Evolutionary conservation across 2,888 invertebrate species (phyloP), one percentile per base, ranked within the genome.

Genomic region (Apeira syringaria): DNA sequence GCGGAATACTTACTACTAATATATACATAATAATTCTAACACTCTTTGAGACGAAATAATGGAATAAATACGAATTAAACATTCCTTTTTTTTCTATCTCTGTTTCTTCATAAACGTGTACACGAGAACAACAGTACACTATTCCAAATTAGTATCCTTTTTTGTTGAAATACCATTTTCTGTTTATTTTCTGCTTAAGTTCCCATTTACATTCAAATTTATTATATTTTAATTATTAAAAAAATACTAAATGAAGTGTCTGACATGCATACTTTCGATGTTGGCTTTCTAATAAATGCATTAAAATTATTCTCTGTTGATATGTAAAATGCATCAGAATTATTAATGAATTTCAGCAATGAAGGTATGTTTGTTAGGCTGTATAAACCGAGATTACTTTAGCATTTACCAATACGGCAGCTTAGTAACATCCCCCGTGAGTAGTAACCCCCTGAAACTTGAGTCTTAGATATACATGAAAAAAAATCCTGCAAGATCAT

Each of bases 381-480:
- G 54, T 65, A 67, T 74, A 80, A 79, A 68, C 5, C 65, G 54
- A 64, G 72, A 75, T 71, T 68, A 72, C 67, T 69, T 76, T 87
- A 86, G 85, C 89, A 89, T 89, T 89, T 89, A 89, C 89, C 89
- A 89, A 89, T 82, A 85, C 80, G 88, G 87, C 88, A 87, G 88
- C 86, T 83, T 87, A 79, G 75, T 34, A 5, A 68, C 66, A 47
- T 36, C 66, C 61, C 54, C 65, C 59, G 67, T 44, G 49, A 1
- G 74, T 83, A 84, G 82, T 62, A 53, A 50, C 59, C 74, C 74
- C 57, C 43, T 48, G 32, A 60, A n/a, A 60, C 69, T 70, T 56
- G 60, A 62, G 67, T 72, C 68, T 63, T 73, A 2, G 69, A 40
- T 42, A 39, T 12, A 47, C n/a, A 43, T 40, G 34, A 27, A 39